These are phyloP conservation scores for Ophioninae sp. DNA, from an alignment of 2,888 invertebrate genomes.

Conservation along the genomic window DNA sequence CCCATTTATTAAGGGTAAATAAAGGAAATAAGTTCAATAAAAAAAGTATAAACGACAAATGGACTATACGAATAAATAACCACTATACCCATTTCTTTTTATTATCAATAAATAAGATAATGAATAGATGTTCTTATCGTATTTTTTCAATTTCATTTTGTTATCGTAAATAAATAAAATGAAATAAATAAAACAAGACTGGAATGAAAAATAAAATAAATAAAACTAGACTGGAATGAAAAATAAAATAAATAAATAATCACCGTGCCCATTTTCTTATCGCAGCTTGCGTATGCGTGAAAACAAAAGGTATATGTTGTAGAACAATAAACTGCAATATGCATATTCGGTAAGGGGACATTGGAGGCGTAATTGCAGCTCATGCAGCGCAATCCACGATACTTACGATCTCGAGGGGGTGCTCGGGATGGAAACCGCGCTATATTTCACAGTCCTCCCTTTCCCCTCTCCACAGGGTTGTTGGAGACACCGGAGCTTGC, in stretches of 20 bases:
- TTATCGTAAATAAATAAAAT: no score
- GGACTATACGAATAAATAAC: no score
- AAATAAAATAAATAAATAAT: neutral
- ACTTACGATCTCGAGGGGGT: conserved; percentile 39
- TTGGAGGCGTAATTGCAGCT: conserved; percentile 43
- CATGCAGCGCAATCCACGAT: conserved; percentile 21
- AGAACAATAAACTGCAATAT: neutral
- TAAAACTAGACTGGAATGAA: neutral
- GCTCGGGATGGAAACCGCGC: conserved; percentile 31
- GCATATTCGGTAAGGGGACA: conserved; percentile 21
- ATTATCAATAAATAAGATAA: no score
- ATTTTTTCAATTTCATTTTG: no score
- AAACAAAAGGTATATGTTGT: neutral
- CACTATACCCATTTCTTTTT: no score
- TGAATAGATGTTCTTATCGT: no score
- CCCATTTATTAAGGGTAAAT: no score
- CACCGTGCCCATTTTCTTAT: neutral
- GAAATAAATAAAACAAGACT: no score
- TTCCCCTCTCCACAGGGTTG: neutral
- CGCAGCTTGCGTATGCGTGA: neutral
- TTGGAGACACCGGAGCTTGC: neutral
- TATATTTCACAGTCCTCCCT: conserved; percentile 45
- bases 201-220: neutral
- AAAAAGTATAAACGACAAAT: no score
- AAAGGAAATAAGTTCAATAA: no score